Conservation (phyloP, 2,113 vertebrate genomes). For the Entomyzon cyanotis region DNA sequence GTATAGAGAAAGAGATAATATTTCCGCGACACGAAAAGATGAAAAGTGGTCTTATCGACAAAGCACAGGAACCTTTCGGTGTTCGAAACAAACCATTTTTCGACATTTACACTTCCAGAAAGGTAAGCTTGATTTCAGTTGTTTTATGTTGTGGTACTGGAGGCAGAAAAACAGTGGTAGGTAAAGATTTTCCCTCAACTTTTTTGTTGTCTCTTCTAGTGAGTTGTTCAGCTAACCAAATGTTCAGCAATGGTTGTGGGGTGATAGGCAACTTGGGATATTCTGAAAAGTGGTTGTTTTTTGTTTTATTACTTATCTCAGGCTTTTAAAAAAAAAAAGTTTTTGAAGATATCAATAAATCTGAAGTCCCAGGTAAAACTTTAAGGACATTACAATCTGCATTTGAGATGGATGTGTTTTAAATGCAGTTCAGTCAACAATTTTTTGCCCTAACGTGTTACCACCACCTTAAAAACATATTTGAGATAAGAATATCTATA, state of each 20-base stretch:
- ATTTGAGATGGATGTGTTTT: background rate
- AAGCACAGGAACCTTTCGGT: constrained; percentile 93
- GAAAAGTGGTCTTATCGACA: constrained; percentile 94
- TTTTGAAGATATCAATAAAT: background rate
- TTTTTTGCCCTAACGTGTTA: background rate
- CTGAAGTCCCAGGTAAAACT: background rate
- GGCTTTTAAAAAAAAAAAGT: background rate
- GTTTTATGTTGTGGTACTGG: background rate
- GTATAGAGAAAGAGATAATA: constrained; percentile 98
- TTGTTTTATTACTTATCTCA: background rate
- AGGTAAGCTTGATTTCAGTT: constrained; percentile 79
- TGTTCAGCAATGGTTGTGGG: background rate
- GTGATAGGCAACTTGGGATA: background rate
- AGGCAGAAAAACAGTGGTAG: background rate
- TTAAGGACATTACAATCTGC: background rate
- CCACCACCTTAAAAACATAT: background rate
- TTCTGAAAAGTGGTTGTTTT: background rate
- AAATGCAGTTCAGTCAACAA: background rate
- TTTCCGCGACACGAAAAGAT: constrained; percentile 94
- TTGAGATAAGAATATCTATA: background rate
- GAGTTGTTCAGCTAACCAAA: background rate
- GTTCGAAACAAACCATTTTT: constrained; percentile 97
- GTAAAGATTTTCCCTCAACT: background rate
- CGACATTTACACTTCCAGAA: constrained; percentile 89
- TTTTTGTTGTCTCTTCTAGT: background rate